Evolutionary conservation across 2,797 vertebrate genomes (phyloP).

Genomic region (Cryptoblepharus egeriae): DNA sequence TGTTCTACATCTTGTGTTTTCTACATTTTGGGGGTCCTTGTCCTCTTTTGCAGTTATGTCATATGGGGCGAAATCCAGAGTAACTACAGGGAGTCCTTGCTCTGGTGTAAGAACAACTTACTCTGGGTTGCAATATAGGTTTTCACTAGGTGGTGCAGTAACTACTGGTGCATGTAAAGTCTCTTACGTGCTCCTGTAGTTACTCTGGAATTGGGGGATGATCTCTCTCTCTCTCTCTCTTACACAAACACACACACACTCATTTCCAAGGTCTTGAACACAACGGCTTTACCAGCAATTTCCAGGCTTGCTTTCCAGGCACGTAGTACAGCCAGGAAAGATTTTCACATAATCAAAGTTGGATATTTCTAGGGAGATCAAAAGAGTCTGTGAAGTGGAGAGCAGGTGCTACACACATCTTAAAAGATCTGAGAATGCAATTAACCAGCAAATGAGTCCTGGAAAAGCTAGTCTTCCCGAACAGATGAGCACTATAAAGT

Average conservation of each 20-base stretch:
- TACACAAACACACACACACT: too few species aligned
- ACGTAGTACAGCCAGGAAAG: conserved; percentile 66
- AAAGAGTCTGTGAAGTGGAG: conserved; percentile 76
- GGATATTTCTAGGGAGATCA: conserved; percentile 77
- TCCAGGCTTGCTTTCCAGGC: conserved; percentile 72
- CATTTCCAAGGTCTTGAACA: conserved; percentile 34
- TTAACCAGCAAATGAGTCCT: conserved; percentile 94
- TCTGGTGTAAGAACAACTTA: too few species aligned
- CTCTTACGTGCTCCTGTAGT: too few species aligned
- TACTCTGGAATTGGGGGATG: too few species aligned
- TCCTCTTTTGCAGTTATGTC: too few species aligned
- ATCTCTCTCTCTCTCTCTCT: neutral
- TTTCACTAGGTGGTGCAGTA: too few species aligned
- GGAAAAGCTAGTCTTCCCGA: conserved; percentile 82
- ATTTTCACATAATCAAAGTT: conserved; percentile 78
- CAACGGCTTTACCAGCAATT: conserved; percentile 54
- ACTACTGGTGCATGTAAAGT: too few species aligned
- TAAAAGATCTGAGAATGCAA: conserved; percentile 86
- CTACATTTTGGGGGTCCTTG: too few species aligned
- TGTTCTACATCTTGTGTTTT: too few species aligned
- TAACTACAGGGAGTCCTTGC: too few species aligned
- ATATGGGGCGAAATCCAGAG: too few species aligned
- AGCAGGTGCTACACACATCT: conserved; percentile 76
- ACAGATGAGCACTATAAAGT: conserved; percentile 84
- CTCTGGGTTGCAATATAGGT: too few species aligned